Evolutionary conservation across 2,888 invertebrate genomes (phyloP).

Genomic region (Cerastoderma edule): DNA sequence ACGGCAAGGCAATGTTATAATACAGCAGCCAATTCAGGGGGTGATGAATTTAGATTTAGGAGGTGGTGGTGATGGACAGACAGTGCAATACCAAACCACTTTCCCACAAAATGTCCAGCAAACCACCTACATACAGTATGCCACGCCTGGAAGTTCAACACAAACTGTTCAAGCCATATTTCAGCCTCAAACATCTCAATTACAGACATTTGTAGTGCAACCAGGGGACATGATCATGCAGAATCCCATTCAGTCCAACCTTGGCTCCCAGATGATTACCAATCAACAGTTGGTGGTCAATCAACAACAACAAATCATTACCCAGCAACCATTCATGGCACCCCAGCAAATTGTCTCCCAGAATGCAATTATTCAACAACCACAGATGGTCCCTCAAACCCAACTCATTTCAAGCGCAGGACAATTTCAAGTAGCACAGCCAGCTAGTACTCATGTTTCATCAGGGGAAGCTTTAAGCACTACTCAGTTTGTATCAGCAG

Average conservation of each 20-base stretch:
- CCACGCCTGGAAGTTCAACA: constrained; percentile 30
- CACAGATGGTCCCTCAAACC: constrained; percentile 41
- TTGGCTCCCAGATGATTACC: constrained; percentile 42
- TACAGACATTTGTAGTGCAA: constrained; percentile 58
- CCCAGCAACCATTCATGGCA: constrained; percentile 37
- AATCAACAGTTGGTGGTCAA: constrained; percentile 42
- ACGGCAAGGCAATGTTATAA: constrained; percentile 55
- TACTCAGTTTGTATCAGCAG: neutral
- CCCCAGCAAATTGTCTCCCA: constrained; percentile 48
- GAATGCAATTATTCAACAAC: constrained; percentile 42
- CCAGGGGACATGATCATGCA: constrained; percentile 49
- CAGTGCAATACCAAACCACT: constrained; percentile 51
- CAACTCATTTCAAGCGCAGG: constrained; percentile 44
- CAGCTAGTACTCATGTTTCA: constrained; percentile 15
- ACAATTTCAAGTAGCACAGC: constrained; percentile 53
- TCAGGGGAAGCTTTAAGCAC: constrained; percentile 1
- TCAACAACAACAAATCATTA: constrained; percentile 49
- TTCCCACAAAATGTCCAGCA: constrained; percentile 48
- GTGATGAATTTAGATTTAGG: constrained; percentile 47
- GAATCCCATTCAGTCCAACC: constrained; percentile 47
- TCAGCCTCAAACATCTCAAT: constrained; percentile 47
- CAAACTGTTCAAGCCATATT: constrained; percentile 41
- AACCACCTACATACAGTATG: constrained; percentile 58
- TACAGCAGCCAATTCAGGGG: constrained; percentile 52
- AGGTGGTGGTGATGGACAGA: constrained; percentile 45